Base-by-base conservation (phyloP, 2,888 invertebrate genomes). In the Mythimna ferrago region DNA sequence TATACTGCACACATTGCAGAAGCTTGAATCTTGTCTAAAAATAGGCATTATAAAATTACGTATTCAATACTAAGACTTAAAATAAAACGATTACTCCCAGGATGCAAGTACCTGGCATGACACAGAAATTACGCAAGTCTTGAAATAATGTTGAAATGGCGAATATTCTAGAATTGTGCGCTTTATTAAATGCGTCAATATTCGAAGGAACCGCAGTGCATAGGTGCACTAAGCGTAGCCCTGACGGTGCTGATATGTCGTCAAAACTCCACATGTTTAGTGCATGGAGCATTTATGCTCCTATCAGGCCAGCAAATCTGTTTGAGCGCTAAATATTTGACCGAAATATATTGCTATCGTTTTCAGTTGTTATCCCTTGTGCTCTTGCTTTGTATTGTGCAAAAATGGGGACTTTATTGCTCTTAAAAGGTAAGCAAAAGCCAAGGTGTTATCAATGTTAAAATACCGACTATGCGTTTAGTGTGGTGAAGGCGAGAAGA, bases 71-170 rank as follows among this genome's bases (percentile, higher is more conserved):
- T 32, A 58, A 68, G 56, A 81, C 84, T 32, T 76, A 84, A 84
- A 84, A 84, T 84, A 57, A 63, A 65, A 68, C 57, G 32, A 65
- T 81, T 81, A 76, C 81, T 69, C 83, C 69, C 32, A 76, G 61
- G 60, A 64, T 74, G 76, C 57, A 67, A 60, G 67, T 80, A 83
- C 62, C 53, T 79, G 48, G 51, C 63, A 63, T 83, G 81, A 83
- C 76, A 75, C 84, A 75, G 41, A 58, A 41, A 58, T 68, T 68
- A 65, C 75, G 62, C 58, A 44, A 53, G 6, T 60, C 38, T 11
- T 58, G 41, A 58, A 65, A 58, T 79, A 38, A 67, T 61, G 63
- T 57, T 53, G 60, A 56, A n/a, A 57, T 53, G 21, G 11, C 41
- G 53, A 67, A 54, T 81, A 57, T 74, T 84, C 66, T 69, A 11